Evolutionary conservation across 2,888 invertebrate species (phyloP), one percentile per base, ranked within the genome.

Genomic region (Argynnis bischoffii): DNA sequence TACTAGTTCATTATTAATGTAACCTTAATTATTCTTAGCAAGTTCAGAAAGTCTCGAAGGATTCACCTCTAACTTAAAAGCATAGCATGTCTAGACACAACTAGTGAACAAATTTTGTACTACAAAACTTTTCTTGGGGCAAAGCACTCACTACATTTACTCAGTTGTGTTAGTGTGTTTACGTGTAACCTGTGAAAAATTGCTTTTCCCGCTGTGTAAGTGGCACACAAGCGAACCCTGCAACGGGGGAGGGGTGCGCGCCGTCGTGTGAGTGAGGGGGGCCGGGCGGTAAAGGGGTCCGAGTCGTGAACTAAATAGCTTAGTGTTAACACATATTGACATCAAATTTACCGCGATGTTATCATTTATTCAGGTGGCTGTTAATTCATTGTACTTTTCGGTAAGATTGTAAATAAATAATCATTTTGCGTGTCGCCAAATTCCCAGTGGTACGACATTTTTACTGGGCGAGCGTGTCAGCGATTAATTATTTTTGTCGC

Each of bases 301-400:
- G 85, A 89, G 85, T 91, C 89, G 89, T 91, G 91, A 92, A 92
- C 92, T 92, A 92, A 92, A 92, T 92, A 92, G 92, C 92, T 92
- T 92, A 92, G 91, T 91, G 92, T 92, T 92, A 92, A 92, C 92
- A 92, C 92, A 92, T 92, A 92, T 92, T 92, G 92, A 92, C 92
- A 92, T 92, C 89, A 91, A 92, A 91, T 92, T 92, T 88, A 88
- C 91, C 90, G 88, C 91, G 89, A 91, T 90, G 87, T 84, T 92
- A 92, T 92, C 92, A 91, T 90, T 92, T 90, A 92, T 92, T 92
- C 90, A 91, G 88, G 89, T 88, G 84, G 85, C 82, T 84, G 87
- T 90, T 86, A 83, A 86, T 83, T 85, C 83, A 87, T 87, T 88
- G 86, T 86, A 83, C 84, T 88, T 87, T 89, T 86, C 79, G 83